These are phyloP conservation scores for Cydia splendana DNA, from an alignment of 1,140 invertebrate genomes.

Conservation along the genomic window DNA sequence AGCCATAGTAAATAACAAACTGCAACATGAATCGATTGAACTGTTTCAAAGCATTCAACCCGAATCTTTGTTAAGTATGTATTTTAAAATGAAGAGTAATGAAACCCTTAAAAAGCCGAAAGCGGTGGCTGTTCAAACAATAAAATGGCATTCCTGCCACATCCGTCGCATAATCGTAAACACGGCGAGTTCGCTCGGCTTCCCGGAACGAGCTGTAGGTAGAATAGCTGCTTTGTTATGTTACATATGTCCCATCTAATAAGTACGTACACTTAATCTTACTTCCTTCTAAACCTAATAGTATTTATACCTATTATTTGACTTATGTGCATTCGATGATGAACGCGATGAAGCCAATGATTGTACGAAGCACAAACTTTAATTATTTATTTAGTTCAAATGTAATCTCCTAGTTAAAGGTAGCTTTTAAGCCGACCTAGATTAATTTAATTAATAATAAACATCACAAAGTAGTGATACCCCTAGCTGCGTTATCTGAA, in stretches of 20 bases:
- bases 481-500: conserved; percentile 45
- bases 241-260: conserved; percentile 37
- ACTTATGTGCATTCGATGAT: too few species aligned
- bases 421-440: conserved; percentile 48
- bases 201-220: conserved; percentile 71
- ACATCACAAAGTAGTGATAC: conserved; percentile 35
- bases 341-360: too few species aligned
- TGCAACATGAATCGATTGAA: background rate
- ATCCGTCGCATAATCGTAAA: conserved; percentile 74
- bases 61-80: background rate
- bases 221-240: conserved; percentile 61
- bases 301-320: too few species aligned
- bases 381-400: background rate
- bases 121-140: conserved; percentile 51
- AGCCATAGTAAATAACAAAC: too few species aligned
- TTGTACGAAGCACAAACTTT: too few species aligned
- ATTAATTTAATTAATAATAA: conserved; percentile 59
- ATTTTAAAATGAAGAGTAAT: conserved; percentile 9
- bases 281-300: background rate
- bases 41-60: background rate
- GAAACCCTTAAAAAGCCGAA: conserved; percentile 4
- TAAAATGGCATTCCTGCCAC: conserved; percentile 62
- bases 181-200: conserved; percentile 65
- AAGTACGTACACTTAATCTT: background rate
- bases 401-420: background rate